These are phyloP conservation scores for Xiphophorus couchianus DNA, from an alignment of 2,113 vertebrate genomes.

Conservation along the genomic window DNA sequence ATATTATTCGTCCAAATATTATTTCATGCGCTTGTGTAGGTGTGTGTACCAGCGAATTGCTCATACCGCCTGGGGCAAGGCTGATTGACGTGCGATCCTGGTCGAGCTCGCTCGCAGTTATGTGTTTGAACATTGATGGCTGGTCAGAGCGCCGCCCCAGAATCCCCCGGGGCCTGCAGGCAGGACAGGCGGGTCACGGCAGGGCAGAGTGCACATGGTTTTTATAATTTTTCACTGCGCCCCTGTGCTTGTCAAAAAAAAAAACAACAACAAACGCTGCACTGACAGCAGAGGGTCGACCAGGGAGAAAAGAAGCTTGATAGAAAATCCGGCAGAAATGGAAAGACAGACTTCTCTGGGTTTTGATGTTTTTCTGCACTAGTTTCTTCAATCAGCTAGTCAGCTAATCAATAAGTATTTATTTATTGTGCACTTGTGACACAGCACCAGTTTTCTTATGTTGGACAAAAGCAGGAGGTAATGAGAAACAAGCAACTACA, in stretches of 20 bases:
- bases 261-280: constrained; percentile 21
- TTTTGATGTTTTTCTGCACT: constrained; percentile 22
- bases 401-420: neutral
- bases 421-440: neutral
- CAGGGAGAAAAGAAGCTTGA: constrained; percentile 8
- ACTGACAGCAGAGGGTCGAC: constrained; percentile 64
- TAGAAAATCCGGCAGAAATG: constrained; percentile 24
- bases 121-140: constrained; percentile 32
- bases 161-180: constrained; percentile 35
- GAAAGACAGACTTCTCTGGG: constrained; percentile 21
- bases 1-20: neutral
- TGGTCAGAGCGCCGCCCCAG: constrained; percentile 57
- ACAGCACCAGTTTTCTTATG: neutral
- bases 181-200: constrained; percentile 13
- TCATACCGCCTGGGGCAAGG: constrained; percentile 27
- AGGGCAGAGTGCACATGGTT: constrained; percentile 44
- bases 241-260: constrained; percentile 43
- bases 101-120: constrained; percentile 6
- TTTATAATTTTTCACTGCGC: constrained; percentile 39
- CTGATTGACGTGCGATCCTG: constrained; percentile 34
- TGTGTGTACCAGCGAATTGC: constrained; percentile 1
- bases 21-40: neutral
- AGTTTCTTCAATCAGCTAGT: constrained; percentile 1
- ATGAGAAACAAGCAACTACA: neutral
- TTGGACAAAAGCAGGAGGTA: neutral